Conservation (phyloP, 2,113 vertebrate genomes). For the Zosterops hypoxanthus region DNA sequence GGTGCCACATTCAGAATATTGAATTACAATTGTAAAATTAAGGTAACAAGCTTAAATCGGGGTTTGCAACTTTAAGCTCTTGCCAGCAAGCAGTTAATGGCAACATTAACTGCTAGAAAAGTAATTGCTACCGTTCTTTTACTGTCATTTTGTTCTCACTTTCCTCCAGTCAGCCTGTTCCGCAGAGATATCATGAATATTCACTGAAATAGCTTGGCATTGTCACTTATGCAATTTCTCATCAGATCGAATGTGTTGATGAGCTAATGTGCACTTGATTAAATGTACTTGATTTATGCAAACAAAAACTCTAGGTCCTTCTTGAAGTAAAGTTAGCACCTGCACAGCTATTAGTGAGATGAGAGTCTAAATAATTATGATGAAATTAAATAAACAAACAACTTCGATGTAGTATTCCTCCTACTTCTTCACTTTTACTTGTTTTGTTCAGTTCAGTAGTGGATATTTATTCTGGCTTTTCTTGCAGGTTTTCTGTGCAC, state of each 20-base stretch:
- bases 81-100: constrained; percentile 48
- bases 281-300: constrained; percentile 50
- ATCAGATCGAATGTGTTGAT: constrained; percentile 46
- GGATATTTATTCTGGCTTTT: not conserved
- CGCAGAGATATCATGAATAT: constrained; percentile 35
- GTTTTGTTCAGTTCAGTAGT: not conserved
- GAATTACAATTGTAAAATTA: constrained; percentile 32
- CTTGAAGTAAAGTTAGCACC: constrained; percentile 45
- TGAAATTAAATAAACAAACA: constrained; percentile 63
- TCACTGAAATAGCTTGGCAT: constrained; percentile 60
- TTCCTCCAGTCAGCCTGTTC: constrained; percentile 54
- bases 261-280: constrained; percentile 63
- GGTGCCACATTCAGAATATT: constrained; percentile 7
- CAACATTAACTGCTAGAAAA: constrained; percentile 40
- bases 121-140: constrained; percentile 54
- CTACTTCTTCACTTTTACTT: not conserved
- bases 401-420: not conserved
- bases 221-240: constrained; percentile 46
- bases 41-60: constrained; percentile 23
- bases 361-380: constrained; percentile 51
- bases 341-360: constrained; percentile 42
- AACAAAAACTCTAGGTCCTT: constrained; percentile 48
- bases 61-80: constrained; percentile 17
- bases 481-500: not conserved
- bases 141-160: constrained; percentile 64